Evolutionary conservation across 2,797 vertebrate species (phyloP), one percentile per base, ranked within the genome.

Genomic region (Syndactyla subalaris): DNA sequence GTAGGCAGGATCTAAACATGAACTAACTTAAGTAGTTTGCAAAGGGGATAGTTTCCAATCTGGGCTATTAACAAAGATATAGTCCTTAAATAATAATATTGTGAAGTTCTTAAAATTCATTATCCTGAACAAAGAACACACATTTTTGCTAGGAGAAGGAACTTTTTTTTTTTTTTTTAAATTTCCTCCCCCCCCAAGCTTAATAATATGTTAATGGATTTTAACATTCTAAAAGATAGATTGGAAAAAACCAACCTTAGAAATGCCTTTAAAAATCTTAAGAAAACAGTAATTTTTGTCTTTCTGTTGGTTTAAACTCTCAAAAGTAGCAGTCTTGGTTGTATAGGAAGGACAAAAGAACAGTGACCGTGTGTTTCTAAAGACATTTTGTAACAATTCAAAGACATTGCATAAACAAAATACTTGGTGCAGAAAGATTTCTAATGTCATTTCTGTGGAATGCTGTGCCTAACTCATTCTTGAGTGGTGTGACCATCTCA

Each of bases 401-500:
- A 89, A 63, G 32, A 36, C 16, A 48, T 46, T 79, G 27, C 62
- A 61, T 58, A 72, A 96, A 83, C 41, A 32, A 89, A 82, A 92
- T 48, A 71, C 27, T 93, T 65, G 20, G 27, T 95, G 72, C 10
- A 83, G n/a, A 88, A 95, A 80, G 34, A 74, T 80, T 89, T 85
- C 65, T 82, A 41, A 83, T 93, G 78, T 92, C 10, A 51, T 87
- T 94, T 95, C 74, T 75, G 19, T 58, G 87, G 91, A 91, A 87
- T 27, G 17, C 32, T 91, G 62, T 1, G 16, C n/a, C 24, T 79
- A 83, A 72, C 38, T 94, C 20, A 43, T 79, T 77, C 72, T 83
- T 68, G 48, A 83, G 15, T 71, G 74, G 80, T 83, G 57, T 61
- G 39, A 62, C 38, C 63, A 93, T 93, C 41, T 96, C 91, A 93